Percentiles rank a stretch among this genome's conserved stretches.
Conservation (phyloP, 2,797 vertebrate species). For the Parambassis ranga region DNA sequence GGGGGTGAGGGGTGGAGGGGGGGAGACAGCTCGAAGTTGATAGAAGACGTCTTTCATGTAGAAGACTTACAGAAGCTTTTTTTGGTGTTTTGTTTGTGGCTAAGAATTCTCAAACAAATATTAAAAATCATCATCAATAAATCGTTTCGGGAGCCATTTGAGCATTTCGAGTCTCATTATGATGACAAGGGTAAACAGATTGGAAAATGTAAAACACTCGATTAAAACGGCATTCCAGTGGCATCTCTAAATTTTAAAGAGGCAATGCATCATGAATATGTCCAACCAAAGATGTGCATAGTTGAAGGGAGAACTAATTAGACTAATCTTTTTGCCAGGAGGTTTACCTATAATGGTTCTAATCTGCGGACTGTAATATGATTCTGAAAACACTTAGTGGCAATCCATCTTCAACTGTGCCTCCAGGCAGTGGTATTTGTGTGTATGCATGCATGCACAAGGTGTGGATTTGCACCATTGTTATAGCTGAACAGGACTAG, state of each 20-base stretch:
- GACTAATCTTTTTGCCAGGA: constrained; percentile 76
- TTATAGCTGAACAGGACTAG: not conserved
- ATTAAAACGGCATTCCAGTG: constrained; percentile 70
- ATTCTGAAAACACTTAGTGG: constrained; percentile 70
- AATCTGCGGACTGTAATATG: constrained; percentile 75
- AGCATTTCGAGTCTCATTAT: constrained; percentile 68
- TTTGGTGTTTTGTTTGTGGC: constrained; percentile 9
- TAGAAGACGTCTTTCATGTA: constrained; percentile 56
- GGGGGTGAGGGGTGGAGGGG: too few relatives aligned
- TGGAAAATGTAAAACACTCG: constrained; percentile 73
- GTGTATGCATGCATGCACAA: not conserved
- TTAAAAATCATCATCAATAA: constrained; percentile 60
- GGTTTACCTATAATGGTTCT: constrained; percentile 80
- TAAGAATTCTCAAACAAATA: constrained; percentile 53
- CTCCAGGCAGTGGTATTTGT: constrained; percentile 46
- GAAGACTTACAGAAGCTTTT: constrained; percentile 34
- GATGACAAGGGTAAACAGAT: constrained; percentile 72
- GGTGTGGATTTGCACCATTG: constrained; percentile 3
- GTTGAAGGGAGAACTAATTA: constrained; percentile 79
- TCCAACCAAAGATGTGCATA: constrained; percentile 55
- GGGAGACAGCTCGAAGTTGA: constrained; percentile 47
- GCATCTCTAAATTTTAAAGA: constrained; percentile 71
- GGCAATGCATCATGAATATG: constrained; percentile 71
- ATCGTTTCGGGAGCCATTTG: constrained; percentile 56
- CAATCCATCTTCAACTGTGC: constrained; percentile 71